A percentile compares a stretch with the other conserved stretches of the same genome.
Evolutionary conservation across 2,797 vertebrate species (phyloP).

Genomic region (Myotis planiceps): DNA sequence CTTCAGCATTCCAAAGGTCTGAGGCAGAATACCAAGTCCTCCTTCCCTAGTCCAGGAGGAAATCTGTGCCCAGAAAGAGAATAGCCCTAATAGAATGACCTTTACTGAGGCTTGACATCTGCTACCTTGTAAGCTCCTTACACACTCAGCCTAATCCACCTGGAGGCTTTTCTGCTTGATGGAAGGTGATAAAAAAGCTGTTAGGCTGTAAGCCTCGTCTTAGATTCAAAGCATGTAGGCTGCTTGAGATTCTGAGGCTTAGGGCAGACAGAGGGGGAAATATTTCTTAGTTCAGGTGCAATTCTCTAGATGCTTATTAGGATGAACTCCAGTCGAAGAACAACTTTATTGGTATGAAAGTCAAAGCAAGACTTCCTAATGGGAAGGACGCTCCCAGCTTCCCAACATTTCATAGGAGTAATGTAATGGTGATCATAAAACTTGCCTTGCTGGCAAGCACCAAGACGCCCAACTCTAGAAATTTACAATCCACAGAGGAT

Average conservation of each 20-base stretch:
- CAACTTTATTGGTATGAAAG: conserved; percentile 82
- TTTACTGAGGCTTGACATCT: conserved; percentile 85
- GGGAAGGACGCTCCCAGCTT: conserved; percentile 75
- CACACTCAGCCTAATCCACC: conserved; percentile 85
- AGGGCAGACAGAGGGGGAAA: conserved; percentile 77
- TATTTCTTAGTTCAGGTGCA: conserved; percentile 81
- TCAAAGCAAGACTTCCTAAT: conserved; percentile 78
- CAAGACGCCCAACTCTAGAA: conserved; percentile 82
- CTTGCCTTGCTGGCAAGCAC: conserved; percentile 79
- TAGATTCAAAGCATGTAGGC: conserved; percentile 84
- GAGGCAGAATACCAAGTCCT: conserved; percentile 47
- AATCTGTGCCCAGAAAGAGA: conserved; percentile 80
- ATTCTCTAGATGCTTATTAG: conserved; percentile 86
- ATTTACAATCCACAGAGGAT: conserved; percentile 87
- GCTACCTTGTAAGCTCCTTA: conserved; percentile 86
- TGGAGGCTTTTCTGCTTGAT: conserved; percentile 86
- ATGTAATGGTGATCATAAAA: conserved; percentile 85
- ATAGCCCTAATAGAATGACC: conserved; percentile 83
- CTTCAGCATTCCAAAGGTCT: conserved; percentile 69
- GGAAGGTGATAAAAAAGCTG: conserved; percentile 84
- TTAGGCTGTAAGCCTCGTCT: conserved; percentile 82
- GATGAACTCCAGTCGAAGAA: conserved; percentile 81
- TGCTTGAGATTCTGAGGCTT: conserved; percentile 82
- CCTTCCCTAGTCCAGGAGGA: conserved; percentile 77
- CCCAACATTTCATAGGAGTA: conserved; percentile 73